Conservation (phyloP, 2,797 vertebrate genomes). For the Siniperca scherzeri region DNA sequence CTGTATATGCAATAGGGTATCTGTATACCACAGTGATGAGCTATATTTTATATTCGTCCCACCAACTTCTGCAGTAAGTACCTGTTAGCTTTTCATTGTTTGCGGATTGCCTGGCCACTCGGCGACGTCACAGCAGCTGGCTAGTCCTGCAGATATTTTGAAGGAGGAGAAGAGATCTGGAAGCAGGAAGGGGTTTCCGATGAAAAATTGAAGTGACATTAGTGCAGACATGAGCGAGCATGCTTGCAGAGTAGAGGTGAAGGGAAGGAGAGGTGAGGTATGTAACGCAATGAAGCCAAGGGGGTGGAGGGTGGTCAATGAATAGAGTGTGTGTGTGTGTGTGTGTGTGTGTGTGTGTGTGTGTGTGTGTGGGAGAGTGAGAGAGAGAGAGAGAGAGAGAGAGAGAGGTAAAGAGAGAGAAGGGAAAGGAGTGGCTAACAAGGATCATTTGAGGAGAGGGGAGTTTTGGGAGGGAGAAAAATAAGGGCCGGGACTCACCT, state of each 20-base stretch:
- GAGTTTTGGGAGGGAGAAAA: slow-evolving; percentile 62
- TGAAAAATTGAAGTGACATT: slow-evolving; percentile 84
- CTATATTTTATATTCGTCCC: neutral
- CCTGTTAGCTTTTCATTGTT: slow-evolving; percentile 6
- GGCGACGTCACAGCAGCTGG: slow-evolving; percentile 41
- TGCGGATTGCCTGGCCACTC: slow-evolving; percentile 13
- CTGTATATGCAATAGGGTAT: neutral
- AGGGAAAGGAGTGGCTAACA: slow-evolving; percentile 69
- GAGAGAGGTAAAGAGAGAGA: slow-evolving; percentile 37
- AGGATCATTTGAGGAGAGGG: slow-evolving; percentile 76
- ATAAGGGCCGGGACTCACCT: slow-evolving; percentile 57
- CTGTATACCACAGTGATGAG: neutral
- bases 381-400: too few relatives aligned
- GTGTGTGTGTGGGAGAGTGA: too few relatives aligned
- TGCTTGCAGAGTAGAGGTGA: slow-evolving; percentile 56
- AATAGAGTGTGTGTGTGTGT: slow-evolving; percentile 61
- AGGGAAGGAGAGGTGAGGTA: slow-evolving; percentile 74
- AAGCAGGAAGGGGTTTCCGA: slow-evolving; percentile 55
- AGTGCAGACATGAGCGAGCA: slow-evolving; percentile 80
- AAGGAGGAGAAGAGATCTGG: slow-evolving; percentile 50
- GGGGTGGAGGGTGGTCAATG: slow-evolving; percentile 71
- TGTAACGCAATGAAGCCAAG: slow-evolving; percentile 58
- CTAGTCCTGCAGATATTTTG: slow-evolving; percentile 57
- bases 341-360: slow-evolving; percentile 25
- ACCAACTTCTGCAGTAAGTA: neutral